Evolutionary conservation across 2,888 invertebrate genomes (phyloP), one percentile per base, ranked within the genome.

Genomic region (Melanchra persicariae): DNA sequence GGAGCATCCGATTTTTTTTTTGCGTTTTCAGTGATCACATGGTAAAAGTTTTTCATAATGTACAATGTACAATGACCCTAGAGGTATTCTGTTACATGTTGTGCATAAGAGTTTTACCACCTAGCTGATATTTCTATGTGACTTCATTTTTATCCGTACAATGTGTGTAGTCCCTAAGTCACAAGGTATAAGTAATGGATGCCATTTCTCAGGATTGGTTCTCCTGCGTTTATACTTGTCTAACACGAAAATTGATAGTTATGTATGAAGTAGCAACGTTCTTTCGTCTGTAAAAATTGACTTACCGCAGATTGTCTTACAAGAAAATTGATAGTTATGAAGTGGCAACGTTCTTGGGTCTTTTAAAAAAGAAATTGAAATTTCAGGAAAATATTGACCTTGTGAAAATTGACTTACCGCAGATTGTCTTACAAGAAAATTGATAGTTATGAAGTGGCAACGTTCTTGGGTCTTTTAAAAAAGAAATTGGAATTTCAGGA

Each of bases 141-240:
- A 30, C 3, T 30, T 8, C 40, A 15, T 40, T 12, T 9, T 15
- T 40, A 12, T 17, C 40, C 5, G 40, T 15, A 4, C 40, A 12
- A 19, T 73, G 40, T 75, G 47, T 54, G 3, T 6, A 10, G 54
- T 49, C 40, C 40, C 0, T 74, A 52, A 74, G 10, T 15, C 5
- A 8, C 40, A n/a, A 58, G 24, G 1, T 12, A 40, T 58, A 59
- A 73, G 7, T 59, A 65, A 66, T 73, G 74, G 58, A 47, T 24
- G 8, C 19, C n/a, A 75, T 75, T 37, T 47, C 43, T 60, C 59
- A 66, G 8, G 40, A 60, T 74, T 75, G 40, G 15, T 59, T 54
- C 19, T 19, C 3, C 34, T 22, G 60, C 26, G 15, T 73, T 73
- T 43, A n/a, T 60, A 49, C 34, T 24, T 12, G 15, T 40, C 22